Evolutionary conservation across 2,888 invertebrate species (phyloP), one percentile per base, ranked within the genome.

Genomic region (Epiblema foenella): DNA sequence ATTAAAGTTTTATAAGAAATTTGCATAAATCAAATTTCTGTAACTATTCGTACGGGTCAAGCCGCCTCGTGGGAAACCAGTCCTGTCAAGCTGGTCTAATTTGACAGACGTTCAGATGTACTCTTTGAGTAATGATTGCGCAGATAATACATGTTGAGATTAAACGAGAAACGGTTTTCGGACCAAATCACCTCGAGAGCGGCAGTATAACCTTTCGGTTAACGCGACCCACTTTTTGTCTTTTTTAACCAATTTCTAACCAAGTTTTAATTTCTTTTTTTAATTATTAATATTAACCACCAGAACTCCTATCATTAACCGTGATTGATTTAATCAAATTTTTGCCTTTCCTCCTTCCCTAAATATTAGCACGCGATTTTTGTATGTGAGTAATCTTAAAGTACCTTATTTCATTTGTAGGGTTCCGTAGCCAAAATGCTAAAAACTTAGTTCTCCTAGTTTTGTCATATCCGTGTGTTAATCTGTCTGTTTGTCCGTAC

Each of bases 181-280:
- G 42, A n/a, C 59, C 12, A 20, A 4, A 20, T 15, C 4, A 42
- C 59, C 42, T 20, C n/a, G 46, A 46, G 24, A 15, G 39, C 20
- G 37, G 24, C 4, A 9, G 10, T 10, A 18, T 10, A 20, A n/a
- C 46, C 46, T 20, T 20, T 15, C 9, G 58, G 18, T 46, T 20
- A 37, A 0, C 20, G 33, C 51, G 67, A 67, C 67, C 67, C 67
- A 59, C 67, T 37, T 67, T 67, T 67, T 67, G n/a, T n/a, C 18
- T 54, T 39, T 39, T 24, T 24, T 24, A 24, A 24, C 24, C 24
- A 4, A 24, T 4, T 24, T 24, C 24, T 24, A 24, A 24, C n/a
- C n/a, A n/a, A n/a, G n/a, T 24, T 24, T 24, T 24, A 24, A 24
- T 24, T 24, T 24, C 4, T 4, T 3, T 3, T 24, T 24, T 24